phyloP scores from a whole-genome alignment of 2,113 vertebrate genomes.

The Cygnus buccinator region DNA sequence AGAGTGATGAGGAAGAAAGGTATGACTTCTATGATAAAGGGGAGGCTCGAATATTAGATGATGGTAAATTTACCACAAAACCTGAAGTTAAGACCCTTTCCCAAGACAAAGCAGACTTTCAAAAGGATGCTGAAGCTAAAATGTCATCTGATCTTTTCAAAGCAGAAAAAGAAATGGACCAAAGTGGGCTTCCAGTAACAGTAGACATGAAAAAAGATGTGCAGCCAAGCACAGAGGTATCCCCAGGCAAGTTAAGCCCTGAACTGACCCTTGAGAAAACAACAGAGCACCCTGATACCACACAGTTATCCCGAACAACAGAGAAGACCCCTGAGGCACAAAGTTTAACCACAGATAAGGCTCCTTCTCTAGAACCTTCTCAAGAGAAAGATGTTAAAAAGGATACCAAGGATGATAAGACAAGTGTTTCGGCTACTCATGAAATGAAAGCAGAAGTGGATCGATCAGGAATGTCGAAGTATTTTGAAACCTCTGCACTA shows the following conservation, averaged over 20 bases:
- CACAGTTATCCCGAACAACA: not conserved
- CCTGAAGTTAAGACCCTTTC: constrained; percentile 43
- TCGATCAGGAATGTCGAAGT: constrained; percentile 95
- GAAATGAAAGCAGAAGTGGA: constrained; percentile 80
- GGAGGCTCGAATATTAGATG: constrained; percentile 35
- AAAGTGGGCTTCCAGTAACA: not conserved
- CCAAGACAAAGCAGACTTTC: constrained; percentile 29
- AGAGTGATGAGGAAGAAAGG: constrained; percentile 65
- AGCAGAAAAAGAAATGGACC: constrained; percentile 46
- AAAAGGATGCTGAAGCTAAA: constrained; percentile 36
- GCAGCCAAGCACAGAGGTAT: not conserved
- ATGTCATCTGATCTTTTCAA: constrained; percentile 9
- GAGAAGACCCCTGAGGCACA: constrained; percentile 32
- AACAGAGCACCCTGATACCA: constrained; percentile 1
- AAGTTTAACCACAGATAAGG: constrained; percentile 41
- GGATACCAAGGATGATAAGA: constrained; percentile 19
- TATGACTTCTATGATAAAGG: constrained; percentile 23
- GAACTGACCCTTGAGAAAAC: constrained; percentile 22
- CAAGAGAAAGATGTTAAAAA: constrained; percentile 61
- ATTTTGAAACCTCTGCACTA: constrained; percentile 95
- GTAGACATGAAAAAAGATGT: constrained; percentile 30
- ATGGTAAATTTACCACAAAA: constrained; percentile 34
- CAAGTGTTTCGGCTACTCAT: not conserved
- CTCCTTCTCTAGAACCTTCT: constrained; percentile 32
- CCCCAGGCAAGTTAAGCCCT: constrained; percentile 23